Base-by-base conservation (phyloP, 2,797 vertebrate genomes). In the Percopsis omiscomaycus region DNA sequence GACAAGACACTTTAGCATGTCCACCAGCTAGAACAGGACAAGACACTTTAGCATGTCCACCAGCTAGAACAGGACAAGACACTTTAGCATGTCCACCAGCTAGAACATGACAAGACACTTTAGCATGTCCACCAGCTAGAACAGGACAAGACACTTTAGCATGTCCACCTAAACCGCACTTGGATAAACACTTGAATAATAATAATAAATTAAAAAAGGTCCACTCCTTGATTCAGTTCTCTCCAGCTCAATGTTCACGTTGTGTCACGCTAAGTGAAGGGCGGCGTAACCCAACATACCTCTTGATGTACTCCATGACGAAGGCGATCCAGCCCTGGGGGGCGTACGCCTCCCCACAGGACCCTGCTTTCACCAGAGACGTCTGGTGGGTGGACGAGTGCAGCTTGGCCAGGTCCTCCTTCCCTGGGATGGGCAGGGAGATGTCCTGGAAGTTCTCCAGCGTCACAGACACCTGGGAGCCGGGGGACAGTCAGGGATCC, bases 391-490 rank as follows among this genome's bases (percentile, higher is more conserved):
- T 96, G 44, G 96, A 92, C 2, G 97, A 98, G 88, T 99, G 98
- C 64, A 99, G 94, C 86, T 97, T 98, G 70, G 98, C 98, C 79
- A 99, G 93, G 86, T 99, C 98, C 86, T 99, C 98, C 84, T 99
- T 99, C 63, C 98, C 98, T 3, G 98, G 98, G 86, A 99, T 99
- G 72, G 98, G 98, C 87, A 99, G 89, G 32, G 98, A 99, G 74
- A 99, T 95, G 89, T 99, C 98, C 91, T 99, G 98, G 92, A 99
- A 99, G 84, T 96, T 98, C 92, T 99, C 98, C 86, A 98, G 87
- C 29, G 95, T 99, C 84, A 98, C 94, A 5, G 98, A 99, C 14
- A 99, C 94, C 98, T 99, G 87, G 59, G 1, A 32, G 8, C 11
- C 70, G 44, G 73, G 61, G 69, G 48, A 77, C 12, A 71, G 65